phyloP scores from a whole-genome alignment of 1,140 invertebrate genomes.

The Bemisia tabaci region DNA sequence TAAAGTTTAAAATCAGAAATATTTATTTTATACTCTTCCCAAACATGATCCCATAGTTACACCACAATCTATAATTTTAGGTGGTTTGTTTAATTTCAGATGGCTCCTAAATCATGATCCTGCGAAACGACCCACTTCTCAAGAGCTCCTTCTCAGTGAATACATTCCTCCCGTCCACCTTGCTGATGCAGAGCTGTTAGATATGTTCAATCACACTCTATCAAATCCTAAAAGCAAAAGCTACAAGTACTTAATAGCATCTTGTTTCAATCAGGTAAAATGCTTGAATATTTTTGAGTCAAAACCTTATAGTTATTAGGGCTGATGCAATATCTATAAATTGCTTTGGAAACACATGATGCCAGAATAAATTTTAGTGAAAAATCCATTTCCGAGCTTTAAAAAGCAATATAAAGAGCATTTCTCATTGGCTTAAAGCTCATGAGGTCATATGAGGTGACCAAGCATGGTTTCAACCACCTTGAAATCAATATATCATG shows the following conservation, averaged over 20 bases:
- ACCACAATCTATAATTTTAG: not conserved
- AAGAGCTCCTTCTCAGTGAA: slow-evolving; percentile 65
- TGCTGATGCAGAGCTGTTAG: slow-evolving; percentile 64
- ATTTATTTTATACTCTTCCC: too few species aligned
- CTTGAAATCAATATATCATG: too few species aligned
- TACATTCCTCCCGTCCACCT: slow-evolving; percentile 57
- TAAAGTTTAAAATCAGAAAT: too few species aligned
- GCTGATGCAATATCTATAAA: too few species aligned
- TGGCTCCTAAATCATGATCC: slow-evolving; percentile 80
- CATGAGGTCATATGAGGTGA: too few species aligned
- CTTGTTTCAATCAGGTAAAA: slow-evolving; percentile 47
- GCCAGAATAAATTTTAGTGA: not conserved
- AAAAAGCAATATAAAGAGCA: too few species aligned
- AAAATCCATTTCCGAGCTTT: too few species aligned
- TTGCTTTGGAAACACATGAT: too few species aligned
- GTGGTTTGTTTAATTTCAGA: slow-evolving; percentile 26
- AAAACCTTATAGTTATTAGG: too few species aligned
- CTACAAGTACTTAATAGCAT: slow-evolving; percentile 60
- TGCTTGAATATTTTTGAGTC: too few species aligned
- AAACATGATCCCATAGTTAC: not conserved
- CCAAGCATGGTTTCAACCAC: too few species aligned
- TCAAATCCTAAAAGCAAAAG: slow-evolving; percentile 64
- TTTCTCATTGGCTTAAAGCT: too few species aligned
- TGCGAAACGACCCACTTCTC: slow-evolving; percentile 60
- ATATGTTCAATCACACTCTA: slow-evolving; percentile 59